phyloP scores from a whole-genome alignment of 92 coral and sea anemone species.

The Galaxea fascicularis region DNA sequence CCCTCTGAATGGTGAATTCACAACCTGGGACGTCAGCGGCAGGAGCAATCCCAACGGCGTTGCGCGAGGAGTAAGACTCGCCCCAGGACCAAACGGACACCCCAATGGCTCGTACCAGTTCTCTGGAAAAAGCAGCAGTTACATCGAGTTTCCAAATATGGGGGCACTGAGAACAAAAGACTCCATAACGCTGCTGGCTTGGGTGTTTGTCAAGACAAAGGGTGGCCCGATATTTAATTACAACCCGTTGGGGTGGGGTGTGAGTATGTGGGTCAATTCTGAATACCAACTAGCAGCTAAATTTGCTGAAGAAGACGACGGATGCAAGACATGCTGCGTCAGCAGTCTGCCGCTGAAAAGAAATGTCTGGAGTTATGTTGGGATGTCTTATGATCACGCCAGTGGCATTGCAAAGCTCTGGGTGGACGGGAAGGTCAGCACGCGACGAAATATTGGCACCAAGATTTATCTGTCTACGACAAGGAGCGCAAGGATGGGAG shows the following conservation, averaged over 20 bases:
- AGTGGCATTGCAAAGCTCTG: slow-evolving; percentile 48
- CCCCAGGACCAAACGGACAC: slow-evolving; percentile 46
- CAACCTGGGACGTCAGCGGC: slow-evolving; percentile 47
- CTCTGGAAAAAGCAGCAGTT: slow-evolving; percentile 38
- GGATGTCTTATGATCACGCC: slow-evolving; percentile 43
- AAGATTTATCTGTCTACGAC: slow-evolving; percentile 29
- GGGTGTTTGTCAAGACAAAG: slow-evolving; percentile 38
- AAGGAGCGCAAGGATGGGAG: slow-evolving; percentile 43
- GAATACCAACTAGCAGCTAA: slow-evolving; percentile 16
- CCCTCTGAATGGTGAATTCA: slow-evolving; percentile 43
- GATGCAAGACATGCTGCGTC: slow-evolving; percentile 2
- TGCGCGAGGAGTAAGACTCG: slow-evolving; percentile 45
- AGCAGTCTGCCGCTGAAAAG: slow-evolving; percentile 37
- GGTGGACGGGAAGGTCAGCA: slow-evolving; percentile 34
- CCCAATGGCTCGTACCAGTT: slow-evolving; percentile 61
- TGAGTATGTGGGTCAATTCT: slow-evolving; percentile 28
- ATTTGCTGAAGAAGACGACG: slow-evolving; percentile 19
- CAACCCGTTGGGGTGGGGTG: slow-evolving; percentile 45
- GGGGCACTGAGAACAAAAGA: slow-evolving; percentile 32
- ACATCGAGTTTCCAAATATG: slow-evolving; percentile 45
- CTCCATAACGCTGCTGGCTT: slow-evolving; percentile 41
- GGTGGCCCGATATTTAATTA: slow-evolving; percentile 45
- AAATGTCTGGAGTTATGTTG: slow-evolving; percentile 41
- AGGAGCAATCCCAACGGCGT: slow-evolving; percentile 53
- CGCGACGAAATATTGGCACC: slow-evolving; percentile 19